Percentiles rank a stretch among this genome's conserved stretches.
These are phyloP conservation scores for Pollimyrus isidori DNA, from an alignment of 2,113 vertebrate species.

Conservation along the genomic window DNA sequence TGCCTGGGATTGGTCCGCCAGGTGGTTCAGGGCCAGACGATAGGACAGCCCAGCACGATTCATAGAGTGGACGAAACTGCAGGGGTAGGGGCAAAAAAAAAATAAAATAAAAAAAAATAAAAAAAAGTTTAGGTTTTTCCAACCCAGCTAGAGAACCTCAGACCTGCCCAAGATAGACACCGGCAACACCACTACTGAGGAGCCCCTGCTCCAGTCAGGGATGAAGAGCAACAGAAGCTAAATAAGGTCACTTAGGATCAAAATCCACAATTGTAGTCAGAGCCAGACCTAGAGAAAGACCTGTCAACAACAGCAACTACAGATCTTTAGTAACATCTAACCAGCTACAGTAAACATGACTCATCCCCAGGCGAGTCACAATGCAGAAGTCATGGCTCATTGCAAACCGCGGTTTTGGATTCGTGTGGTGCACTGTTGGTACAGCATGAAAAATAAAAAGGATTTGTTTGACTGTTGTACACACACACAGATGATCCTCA, in stretches of 20 bases:
- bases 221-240: neutral
- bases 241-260: neutral
- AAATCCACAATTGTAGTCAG: neutral
- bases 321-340: neutral
- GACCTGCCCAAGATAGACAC: neutral
- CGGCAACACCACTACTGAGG: neutral
- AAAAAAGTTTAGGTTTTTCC: too few relatives aligned
- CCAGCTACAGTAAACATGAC: neutral
- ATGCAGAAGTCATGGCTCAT: too few relatives aligned
- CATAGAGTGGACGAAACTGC: constrained; percentile 67
- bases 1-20: constrained; percentile 57
- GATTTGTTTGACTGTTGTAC: too few relatives aligned
- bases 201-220: too few relatives aligned
- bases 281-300: neutral
- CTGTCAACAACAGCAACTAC: neutral
- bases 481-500: too few relatives aligned
- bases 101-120: neutral
- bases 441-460: too few relatives aligned
- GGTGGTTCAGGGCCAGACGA: constrained; percentile 60
- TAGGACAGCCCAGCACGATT: constrained; percentile 62
- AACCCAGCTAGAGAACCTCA: neutral
- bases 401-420: too few relatives aligned
- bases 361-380: too few relatives aligned
- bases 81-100: neutral
- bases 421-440: too few relatives aligned